phyloP scores from a whole-genome alignment of 2,888 invertebrate genomes.

The Caenorhabditis imperialis region DNA sequence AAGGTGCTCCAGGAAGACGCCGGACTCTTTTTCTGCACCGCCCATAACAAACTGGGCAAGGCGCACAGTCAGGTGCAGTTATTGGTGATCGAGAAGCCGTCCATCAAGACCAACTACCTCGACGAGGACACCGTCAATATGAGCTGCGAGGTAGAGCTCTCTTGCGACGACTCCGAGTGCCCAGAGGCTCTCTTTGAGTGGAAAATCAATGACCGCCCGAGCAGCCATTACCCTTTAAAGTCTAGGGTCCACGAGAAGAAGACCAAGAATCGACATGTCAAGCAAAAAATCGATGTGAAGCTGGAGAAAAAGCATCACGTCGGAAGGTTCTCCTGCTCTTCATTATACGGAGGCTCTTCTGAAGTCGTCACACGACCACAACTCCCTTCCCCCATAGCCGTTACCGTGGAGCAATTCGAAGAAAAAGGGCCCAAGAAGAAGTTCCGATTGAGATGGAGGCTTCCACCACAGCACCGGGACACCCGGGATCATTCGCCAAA shows the following conservation, averaged over 20 bases:
- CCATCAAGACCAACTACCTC: slow-evolving; percentile 36
- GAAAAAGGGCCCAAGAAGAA: slow-evolving; percentile 33
- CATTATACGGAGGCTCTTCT: slow-evolving; percentile 67
- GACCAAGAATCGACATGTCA: slow-evolving; percentile 39
- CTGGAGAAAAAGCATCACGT: slow-evolving; percentile 43
- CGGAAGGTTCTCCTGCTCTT: slow-evolving; percentile 71
- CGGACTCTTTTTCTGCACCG: slow-evolving; percentile 74
- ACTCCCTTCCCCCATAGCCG: slow-evolving; percentile 51
- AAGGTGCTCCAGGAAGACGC: slow-evolving; percentile 65
- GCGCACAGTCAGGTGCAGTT: slow-evolving; percentile 71
- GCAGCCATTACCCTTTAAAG: slow-evolving; percentile 37
- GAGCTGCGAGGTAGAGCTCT: slow-evolving; percentile 52
- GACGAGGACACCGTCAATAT: slow-evolving; percentile 48
- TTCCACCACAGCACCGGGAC: slow-evolving; percentile 59
- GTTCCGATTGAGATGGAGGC: slow-evolving; percentile 53
- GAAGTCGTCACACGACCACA: slow-evolving; percentile 40
- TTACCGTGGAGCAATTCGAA: slow-evolving; percentile 49
- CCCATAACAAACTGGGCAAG: slow-evolving; percentile 69
- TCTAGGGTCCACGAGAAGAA: slow-evolving; percentile 47
- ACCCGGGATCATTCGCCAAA: slow-evolving; percentile 59
- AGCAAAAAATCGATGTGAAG: slow-evolving; percentile 56
- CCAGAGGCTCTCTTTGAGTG: slow-evolving; percentile 73
- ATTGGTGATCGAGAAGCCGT: slow-evolving; percentile 63
- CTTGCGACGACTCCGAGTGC: slow-evolving; percentile 60
- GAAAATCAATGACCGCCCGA: slow-evolving; percentile 69